These are phyloP conservation scores for Archaeoteleia sp. DNA, from an alignment of 2,888 invertebrate genomes.

Conservation along the genomic window DNA sequence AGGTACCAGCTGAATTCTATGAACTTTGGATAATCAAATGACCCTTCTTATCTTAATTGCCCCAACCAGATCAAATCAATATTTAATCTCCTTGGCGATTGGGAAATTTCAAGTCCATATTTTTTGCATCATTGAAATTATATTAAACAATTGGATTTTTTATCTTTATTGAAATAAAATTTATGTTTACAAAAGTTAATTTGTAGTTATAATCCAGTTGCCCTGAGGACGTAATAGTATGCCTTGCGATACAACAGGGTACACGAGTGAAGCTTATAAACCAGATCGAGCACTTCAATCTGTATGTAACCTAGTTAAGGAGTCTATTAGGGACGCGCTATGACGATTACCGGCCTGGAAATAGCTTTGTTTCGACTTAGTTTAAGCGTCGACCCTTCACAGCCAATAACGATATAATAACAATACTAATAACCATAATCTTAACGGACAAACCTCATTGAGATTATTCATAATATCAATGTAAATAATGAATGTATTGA, in stretches of 20 bases:
- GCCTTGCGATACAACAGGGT: conserved; percentile 12
- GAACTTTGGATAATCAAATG: conserved; percentile 54
- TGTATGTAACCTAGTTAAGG: conserved; percentile 61
- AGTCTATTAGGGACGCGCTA: conserved; percentile 61
- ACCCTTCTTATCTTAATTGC: conserved; percentile 47
- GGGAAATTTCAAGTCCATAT: too few relatives aligned
- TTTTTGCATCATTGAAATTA: too few relatives aligned
- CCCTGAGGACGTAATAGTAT: conserved; percentile 13
- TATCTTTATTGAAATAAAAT: too few relatives aligned
- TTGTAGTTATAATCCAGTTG: conserved; percentile 28
- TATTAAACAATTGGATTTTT: too few relatives aligned
- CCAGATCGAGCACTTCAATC: conserved; percentile 56
- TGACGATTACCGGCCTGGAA: conserved; percentile 61
- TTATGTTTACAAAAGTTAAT: too few relatives aligned
- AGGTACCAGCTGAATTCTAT: conserved; percentile 7
- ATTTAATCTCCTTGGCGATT: too few relatives aligned
- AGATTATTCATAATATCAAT: background rate
- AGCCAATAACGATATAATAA: conserved; percentile 16
- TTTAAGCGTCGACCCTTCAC: conserved; percentile 44
- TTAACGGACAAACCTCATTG: conserved; percentile 6
- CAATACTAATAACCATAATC: conserved; percentile 21
- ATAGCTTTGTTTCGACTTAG: conserved; percentile 61
- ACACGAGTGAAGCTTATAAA: conserved; percentile 32
- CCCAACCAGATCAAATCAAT: conserved; percentile 2
- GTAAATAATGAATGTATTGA: too few relatives aligned